Conservation (phyloP, 2,113 vertebrate species). For the Aegotheles bennettii region DNA sequence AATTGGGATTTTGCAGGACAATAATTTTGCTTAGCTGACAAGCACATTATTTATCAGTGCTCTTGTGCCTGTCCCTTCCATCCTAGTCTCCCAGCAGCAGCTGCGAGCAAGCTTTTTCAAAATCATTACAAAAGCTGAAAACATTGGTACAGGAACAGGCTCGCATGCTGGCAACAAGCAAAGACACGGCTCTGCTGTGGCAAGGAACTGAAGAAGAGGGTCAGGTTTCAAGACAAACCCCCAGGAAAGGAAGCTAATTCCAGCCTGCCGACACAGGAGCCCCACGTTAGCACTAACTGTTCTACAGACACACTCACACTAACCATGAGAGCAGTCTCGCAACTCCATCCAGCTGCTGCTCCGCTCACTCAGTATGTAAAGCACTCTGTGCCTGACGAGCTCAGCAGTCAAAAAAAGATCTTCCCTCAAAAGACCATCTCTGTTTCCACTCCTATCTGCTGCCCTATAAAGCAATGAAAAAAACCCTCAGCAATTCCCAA, state of each 20-base stretch:
- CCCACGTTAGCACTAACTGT: background rate
- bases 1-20: background rate
- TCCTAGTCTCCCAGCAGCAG: background rate
- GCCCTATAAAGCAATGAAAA: background rate
- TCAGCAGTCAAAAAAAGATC: background rate
- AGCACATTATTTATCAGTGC: background rate
- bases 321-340: background rate
- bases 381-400: background rate
- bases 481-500: background rate
- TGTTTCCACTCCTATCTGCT: background rate
- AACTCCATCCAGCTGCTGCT: background rate
- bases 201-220: background rate
- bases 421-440: background rate
- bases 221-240: background rate
- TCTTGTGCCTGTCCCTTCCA: background rate
- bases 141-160: accelerated
- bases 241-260: background rate
- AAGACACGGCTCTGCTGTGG: background rate
- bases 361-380: background rate
- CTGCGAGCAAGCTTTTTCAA: background rate
- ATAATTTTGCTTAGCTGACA: background rate
- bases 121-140: background rate
- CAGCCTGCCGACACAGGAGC: background rate
- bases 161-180: background rate
- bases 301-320: background rate